These are phyloP conservation scores for Cremastinae sp. DNA, from an alignment of 2,888 invertebrate genomes.

Conservation along the genomic window DNA sequence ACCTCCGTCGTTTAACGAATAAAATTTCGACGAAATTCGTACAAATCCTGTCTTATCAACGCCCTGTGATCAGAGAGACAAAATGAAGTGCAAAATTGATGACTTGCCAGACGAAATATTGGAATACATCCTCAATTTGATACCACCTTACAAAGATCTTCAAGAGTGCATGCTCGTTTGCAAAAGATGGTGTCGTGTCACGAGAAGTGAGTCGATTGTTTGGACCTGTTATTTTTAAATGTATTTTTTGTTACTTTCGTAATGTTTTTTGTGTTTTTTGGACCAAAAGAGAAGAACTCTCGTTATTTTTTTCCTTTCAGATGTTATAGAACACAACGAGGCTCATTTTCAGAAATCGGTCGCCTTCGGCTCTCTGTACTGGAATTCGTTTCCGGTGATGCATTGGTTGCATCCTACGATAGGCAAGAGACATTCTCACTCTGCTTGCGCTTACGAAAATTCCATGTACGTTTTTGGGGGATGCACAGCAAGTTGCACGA, in stretches of 20 bases:
- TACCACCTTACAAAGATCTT: slow-evolving; percentile 95
- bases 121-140: slow-evolving; percentile 93
- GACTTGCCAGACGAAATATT: slow-evolving; percentile 96
- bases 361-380: slow-evolving; percentile 88
- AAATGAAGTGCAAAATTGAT: slow-evolving; percentile 81
- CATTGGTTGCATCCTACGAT: slow-evolving; percentile 88
- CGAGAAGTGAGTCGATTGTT: slow-evolving; percentile 87
- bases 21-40: too few species aligned
- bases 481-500: slow-evolving; percentile 95
- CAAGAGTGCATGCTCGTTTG: slow-evolving; percentile 93
- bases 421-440: slow-evolving; percentile 95
- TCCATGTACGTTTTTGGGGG: slow-evolving; percentile 98
- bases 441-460: slow-evolving; percentile 91
- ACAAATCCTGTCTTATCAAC: too few species aligned
- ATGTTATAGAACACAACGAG: slow-evolving; percentile 88
- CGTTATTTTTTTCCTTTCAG: slow-evolving; percentile 81
- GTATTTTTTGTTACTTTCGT: not conserved
- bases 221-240: slow-evolving; percentile 17
- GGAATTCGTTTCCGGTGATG: slow-evolving; percentile 84
- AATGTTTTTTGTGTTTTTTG: not conserved
- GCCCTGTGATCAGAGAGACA: slow-evolving; percentile 22
- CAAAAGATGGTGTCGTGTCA: slow-evolving; percentile 91
- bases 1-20: too few species aligned
- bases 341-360: slow-evolving; percentile 90
- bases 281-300: too few species aligned